Base-by-base conservation (phyloP, 2,113 vertebrate species). In the Clinocottus analis region DNA sequence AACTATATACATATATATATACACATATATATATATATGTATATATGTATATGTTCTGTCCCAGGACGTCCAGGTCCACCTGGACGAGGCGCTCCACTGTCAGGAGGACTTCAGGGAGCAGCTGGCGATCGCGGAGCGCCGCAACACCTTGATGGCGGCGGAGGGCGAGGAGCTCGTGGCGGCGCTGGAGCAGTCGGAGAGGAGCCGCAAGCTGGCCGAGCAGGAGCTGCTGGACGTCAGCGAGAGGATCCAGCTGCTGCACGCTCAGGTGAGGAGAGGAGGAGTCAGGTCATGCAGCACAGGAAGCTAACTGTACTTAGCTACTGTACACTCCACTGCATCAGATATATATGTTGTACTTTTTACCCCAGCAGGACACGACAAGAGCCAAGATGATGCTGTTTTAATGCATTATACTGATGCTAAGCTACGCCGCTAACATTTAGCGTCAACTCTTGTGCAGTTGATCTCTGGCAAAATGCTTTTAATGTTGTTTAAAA, bases 61-160 rank as follows among this genome's bases (percentile, higher is more conserved):
- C 4, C 88, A 96, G 95, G 95, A 95, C 45, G 83, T 87, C 0
- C 95, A 95, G 49, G 72, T 96, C n/a, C 95, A 95, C 27, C 49
- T 96, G 86, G 94, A 96, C 0, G 95, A 95, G 0, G 74, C 76
- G 0, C 49, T 92, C 0, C 68, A 93, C 14, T 70, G 7, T 12
- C 92, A 90, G 0, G 95, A 95, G 47, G 95, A 96, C 37, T 67
- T 95, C 33, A 95, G 93, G 81, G 95, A 96, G 87, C 95, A 95
- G 58, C 84, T 93, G 0, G 95, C 95, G 21, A 92, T 95, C 0
- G 82, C 86, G 2, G 96, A 96, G 2, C 82, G 95, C 3, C 86
- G 96, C 43, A 94, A 90, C 87, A 49, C 49, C 1, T 85, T 96
- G 1, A 82, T 95, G 55, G 84, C 77, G 58, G 71, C 94, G 0